phyloP scores from a whole-genome alignment of 2,113 vertebrate species.

The Plestiodon gilberti region DNA sequence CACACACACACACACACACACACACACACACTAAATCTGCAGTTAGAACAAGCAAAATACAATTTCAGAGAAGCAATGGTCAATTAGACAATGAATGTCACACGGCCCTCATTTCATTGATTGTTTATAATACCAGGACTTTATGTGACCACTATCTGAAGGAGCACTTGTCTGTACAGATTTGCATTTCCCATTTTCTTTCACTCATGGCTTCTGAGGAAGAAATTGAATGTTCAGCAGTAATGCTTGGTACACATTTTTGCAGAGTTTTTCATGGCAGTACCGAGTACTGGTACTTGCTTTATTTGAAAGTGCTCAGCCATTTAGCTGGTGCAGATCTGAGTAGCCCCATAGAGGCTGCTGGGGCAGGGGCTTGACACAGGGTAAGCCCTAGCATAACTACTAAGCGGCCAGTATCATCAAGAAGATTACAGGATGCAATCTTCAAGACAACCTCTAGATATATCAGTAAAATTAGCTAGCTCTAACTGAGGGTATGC shows the following conservation, averaged over 20 bases:
- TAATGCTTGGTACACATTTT: background rate
- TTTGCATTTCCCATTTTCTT: conserved; percentile 48
- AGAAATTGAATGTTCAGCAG: background rate
- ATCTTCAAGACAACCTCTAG: background rate
- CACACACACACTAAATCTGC: conserved; percentile 13
- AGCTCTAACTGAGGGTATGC: background rate
- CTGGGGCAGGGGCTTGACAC: too few relatives aligned
- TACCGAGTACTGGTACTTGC: background rate
- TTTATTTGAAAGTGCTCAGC: background rate
- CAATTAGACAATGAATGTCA: conserved; percentile 44
- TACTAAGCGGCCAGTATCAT: background rate
- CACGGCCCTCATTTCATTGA: conserved; percentile 37
- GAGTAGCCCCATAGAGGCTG: too few relatives aligned
- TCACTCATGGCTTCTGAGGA: background rate
- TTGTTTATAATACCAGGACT: background rate
- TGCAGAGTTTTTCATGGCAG: background rate
- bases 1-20: too few relatives aligned
- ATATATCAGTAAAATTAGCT: background rate
- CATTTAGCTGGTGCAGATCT: too few relatives aligned
- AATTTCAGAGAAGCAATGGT: conserved; percentile 27
- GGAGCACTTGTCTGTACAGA: conserved; percentile 45
- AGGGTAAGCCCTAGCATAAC: too few relatives aligned
- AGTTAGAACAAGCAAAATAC: conserved; percentile 27
- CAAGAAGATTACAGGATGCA: background rate
- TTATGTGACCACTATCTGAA: conserved; percentile 42